Evolutionary conservation across 2,113 vertebrate species (phyloP).

Genomic region (Amphilophus citrinellus): DNA sequence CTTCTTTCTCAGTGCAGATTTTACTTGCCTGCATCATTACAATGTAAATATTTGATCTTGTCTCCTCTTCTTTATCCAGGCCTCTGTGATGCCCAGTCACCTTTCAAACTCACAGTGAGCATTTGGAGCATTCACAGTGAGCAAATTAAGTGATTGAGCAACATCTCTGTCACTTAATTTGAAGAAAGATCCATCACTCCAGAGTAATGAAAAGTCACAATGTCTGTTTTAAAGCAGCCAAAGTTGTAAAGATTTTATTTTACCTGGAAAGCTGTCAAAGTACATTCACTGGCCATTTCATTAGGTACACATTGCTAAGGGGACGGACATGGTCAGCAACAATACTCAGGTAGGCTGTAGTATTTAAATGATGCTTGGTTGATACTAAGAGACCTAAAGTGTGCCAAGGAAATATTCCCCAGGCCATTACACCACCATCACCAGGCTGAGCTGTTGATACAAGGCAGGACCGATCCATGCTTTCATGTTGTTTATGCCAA

Average conservation of each 20-base stretch:
- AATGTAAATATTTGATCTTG: slow-evolving; percentile 17
- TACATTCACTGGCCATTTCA: neutral
- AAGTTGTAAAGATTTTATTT: neutral
- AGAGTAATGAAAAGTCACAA: neutral
- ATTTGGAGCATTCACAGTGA: neutral
- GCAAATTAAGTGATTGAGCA: neutral
- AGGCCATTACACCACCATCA: neutral
- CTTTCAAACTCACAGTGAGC: neutral
- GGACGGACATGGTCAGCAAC: neutral
- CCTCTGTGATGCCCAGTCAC: slow-evolving; percentile 23
- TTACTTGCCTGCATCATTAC: neutral
- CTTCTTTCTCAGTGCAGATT: neutral
- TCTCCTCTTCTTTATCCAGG: neutral
- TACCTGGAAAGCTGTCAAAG: neutral
- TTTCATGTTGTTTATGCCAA: neutral
- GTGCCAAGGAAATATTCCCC: neutral
- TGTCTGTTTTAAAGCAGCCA: neutral
- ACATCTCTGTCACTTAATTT: neutral
- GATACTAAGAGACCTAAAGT: too few relatives aligned
- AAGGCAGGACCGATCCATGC: neutral
- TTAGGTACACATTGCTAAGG: neutral
- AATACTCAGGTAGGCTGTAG: neutral
- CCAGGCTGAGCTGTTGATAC: neutral
- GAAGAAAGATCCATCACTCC: neutral
- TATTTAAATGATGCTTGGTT: neutral